A percentile compares a stretch with the other conserved stretches of the same genome.
Conservation (phyloP, 2,888 invertebrate genomes). For the Eudemis profundana region DNA sequence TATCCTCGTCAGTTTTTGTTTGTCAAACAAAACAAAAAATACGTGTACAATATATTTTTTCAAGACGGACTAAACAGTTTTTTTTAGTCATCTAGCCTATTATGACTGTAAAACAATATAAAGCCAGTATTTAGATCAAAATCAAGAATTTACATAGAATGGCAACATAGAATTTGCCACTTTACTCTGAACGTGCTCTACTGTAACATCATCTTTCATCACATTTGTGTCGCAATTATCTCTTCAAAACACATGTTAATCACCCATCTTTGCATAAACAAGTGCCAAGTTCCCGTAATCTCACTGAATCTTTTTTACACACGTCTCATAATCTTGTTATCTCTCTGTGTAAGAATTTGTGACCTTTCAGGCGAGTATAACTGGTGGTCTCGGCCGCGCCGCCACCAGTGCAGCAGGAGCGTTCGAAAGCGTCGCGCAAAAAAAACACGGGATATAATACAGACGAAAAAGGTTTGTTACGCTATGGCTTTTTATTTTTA, state of each 20-base stretch:
- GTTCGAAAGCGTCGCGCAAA: conserved; percentile 19
- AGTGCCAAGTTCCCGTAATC: background rate
- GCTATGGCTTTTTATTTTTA: conserved; percentile 7
- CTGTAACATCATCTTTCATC: conserved; percentile 9
- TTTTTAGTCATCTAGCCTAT: no score
- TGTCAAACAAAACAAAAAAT: no score
- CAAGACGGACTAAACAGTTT: no score
- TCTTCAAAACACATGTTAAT: background rate
- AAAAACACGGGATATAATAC: background rate
- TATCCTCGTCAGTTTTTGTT: no score
- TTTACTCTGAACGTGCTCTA: no score
- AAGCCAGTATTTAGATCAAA: no score
- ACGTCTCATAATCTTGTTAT: conserved; percentile 3
- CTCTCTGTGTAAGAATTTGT: conserved; percentile 16
- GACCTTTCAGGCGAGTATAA: conserved; percentile 27
- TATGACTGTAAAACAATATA: no score
- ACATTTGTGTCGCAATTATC: conserved; percentile 11
- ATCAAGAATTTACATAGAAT: background rate
- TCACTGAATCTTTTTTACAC: conserved; percentile 24
- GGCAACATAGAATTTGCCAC: no score
- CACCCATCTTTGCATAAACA: conserved; percentile 9
- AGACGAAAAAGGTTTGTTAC: conserved; percentile 17
- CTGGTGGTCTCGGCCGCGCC: conserved; percentile 1
- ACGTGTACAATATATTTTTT: no score
- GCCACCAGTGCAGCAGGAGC: conserved; percentile 17